Evolutionary conservation across 2,888 invertebrate species (phyloP).

Genomic region (Blastobasis lacticolella): DNA sequence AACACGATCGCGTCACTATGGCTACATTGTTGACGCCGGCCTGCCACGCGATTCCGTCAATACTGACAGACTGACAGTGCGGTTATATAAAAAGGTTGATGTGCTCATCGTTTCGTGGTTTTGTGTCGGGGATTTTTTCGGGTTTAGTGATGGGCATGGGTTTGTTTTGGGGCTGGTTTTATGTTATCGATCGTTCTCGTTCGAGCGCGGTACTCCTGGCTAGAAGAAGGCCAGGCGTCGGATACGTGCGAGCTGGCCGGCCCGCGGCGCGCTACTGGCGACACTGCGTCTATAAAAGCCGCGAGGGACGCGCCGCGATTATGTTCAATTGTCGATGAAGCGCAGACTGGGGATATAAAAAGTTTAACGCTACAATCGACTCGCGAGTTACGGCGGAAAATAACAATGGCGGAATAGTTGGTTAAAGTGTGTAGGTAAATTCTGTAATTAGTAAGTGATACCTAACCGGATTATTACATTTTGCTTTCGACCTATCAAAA

Average conservation of each 20-base stretch:
- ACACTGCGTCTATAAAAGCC: conserved; percentile 59
- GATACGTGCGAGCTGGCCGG: conserved; percentile 24
- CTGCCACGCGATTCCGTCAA: conserved; percentile 40
- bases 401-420: no score
- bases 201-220: neutral
- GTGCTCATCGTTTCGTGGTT: conserved; percentile 16
- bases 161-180: conserved; percentile 20
- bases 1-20: conserved; percentile 66
- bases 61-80: conserved; percentile 25
- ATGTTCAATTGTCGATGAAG: conserved; percentile 20
- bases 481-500: no score
- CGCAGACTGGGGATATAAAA: neutral
- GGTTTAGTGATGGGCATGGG: no score
- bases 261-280: conserved; percentile 59
- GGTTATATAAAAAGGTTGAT: conserved; percentile 29
- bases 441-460: no score
- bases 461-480: no score
- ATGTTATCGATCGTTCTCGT: conserved; percentile 34
- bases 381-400: neutral
- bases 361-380: neutral
- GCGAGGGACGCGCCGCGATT: conserved; percentile 29
- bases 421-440: no score
- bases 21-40: conserved; percentile 69
- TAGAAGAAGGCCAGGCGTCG: neutral
- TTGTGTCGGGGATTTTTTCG: conserved; percentile 5